Evolutionary conservation across 2,888 invertebrate species (phyloP), one percentile per base, ranked within the genome.

Genomic region (Chromoteleia sp.): DNA sequence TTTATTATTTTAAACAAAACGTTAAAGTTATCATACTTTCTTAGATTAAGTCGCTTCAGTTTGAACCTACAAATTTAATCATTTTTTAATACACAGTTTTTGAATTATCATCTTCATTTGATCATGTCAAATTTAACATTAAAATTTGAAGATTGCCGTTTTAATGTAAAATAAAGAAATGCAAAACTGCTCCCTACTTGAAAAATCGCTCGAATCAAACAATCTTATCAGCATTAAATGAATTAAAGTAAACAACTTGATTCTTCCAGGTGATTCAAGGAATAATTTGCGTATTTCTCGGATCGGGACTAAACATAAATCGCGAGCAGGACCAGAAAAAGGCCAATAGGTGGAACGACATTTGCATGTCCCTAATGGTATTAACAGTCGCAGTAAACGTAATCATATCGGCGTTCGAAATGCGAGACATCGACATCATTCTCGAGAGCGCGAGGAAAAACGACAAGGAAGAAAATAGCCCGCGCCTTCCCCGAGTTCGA

Each of bases 241-340:
- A n/a, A 41, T 43, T n/a, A 36, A n/a, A 36, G 10, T 39, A 17
- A 43, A 29, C 30, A 15, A 54, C 29, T 17, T 58, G 7, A 7
- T 50, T 41, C 36, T 54, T 78, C 17, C 88, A 95, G 95, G 93
- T 94, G 17, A 81, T 94, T 50, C 94, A 94, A 87, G 94, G 94
- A 25, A 89, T 94, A 61, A 92, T 95, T 33, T 94, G 94, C 76
- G 92, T 94, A 48, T 88, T 95, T 50, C 92, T 95, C 81, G 94
- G 94, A 84, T 92, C 93, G 58, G 92, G 93, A 81, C 92, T 93
- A 87, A 93, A 95, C 90, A 94, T 95, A 85, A 95, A 95, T 91
- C 93, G 94, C 80, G 92, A 93, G 77, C 92, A 92, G 10, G 93
- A 95, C 77, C 94, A 93, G 56, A 92, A 92, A n/a, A 93, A 92